phyloP scores from a whole-genome alignment of 2,113 vertebrate genomes.

The Thymallus thymallus region DNA sequence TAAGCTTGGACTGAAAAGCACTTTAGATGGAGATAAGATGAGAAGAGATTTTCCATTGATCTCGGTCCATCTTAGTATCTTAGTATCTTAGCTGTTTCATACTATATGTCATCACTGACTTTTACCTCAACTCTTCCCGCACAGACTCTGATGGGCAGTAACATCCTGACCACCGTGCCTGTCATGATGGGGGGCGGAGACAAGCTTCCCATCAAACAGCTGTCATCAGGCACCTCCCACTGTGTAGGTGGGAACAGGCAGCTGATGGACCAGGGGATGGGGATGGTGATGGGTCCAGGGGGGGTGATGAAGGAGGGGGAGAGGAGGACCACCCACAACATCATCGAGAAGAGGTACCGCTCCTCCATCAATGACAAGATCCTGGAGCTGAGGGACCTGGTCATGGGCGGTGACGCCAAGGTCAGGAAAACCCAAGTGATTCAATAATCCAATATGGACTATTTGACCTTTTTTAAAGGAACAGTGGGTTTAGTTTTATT shows the following conservation, averaged over 20 bases:
- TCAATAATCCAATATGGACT: no score
- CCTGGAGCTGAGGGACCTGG: constrained; percentile 91
- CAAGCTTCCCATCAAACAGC: constrained; percentile 95
- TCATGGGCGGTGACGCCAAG: constrained; percentile 96
- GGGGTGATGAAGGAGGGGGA: constrained; percentile 91
- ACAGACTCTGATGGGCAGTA: constrained; percentile 92
- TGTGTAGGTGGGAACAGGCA: constrained; percentile 72
- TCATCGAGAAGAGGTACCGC: constrained; percentile 97
- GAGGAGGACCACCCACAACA: constrained; percentile 94
- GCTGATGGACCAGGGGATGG: constrained; percentile 59
- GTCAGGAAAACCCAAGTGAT: constrained; percentile 58
- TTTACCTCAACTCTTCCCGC: constrained; percentile 8
- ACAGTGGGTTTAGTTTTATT: no score
- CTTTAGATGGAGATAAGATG: neutral
- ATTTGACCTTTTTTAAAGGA: no score
- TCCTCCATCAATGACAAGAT: constrained; percentile 99
- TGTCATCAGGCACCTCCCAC: constrained; percentile 75
- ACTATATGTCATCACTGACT: neutral
- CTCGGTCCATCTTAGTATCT: neutral
- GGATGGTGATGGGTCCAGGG: constrained; percentile 67
- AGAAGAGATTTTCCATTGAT: neutral
- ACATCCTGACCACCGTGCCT: constrained; percentile 94
- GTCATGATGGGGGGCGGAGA: constrained; percentile 95
- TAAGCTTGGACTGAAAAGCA: neutral
- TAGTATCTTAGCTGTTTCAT: neutral